Conservation (phyloP, 2,797 vertebrate genomes). For the Hirundo rustica region DNA sequence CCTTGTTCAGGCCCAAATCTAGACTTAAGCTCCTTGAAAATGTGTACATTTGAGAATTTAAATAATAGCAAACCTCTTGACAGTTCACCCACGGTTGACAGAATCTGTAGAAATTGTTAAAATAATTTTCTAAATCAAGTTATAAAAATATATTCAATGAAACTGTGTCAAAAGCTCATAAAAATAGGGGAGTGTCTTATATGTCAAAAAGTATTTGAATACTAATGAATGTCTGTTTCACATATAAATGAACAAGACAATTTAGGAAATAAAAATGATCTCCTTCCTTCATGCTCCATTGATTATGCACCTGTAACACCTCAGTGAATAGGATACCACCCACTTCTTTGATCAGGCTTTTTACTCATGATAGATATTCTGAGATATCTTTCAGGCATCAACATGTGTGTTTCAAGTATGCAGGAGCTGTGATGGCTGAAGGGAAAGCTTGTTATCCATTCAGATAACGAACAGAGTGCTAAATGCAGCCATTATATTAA, state of each 20-base stretch:
- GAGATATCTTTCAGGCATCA: background rate
- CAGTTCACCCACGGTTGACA: background rate
- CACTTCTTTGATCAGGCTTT: background rate
- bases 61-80: slow-evolving; percentile 17
- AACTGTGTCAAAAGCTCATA: slow-evolving; percentile 33
- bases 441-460: background rate
- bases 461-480: background rate
- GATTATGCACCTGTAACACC: slow-evolving; percentile 38
- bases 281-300: slow-evolving; percentile 36
- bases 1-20: background rate
- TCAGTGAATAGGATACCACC: background rate
- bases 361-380: slow-evolving; percentile 3
- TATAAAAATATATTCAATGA: slow-evolving; percentile 35
- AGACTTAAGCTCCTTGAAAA: background rate
- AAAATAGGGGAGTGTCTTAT: slow-evolving; percentile 54
- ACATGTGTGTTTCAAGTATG: background rate
- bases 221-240: slow-evolving; percentile 59
- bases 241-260: slow-evolving; percentile 39
- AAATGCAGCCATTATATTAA: background rate
- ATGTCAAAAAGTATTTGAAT: slow-evolving; percentile 61
- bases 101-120: slow-evolving; percentile 29
- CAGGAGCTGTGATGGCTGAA: background rate
- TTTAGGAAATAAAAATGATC: slow-evolving; percentile 44
- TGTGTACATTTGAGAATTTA: background rate
- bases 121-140: slow-evolving; percentile 22